A percentile compares a stretch with the other conserved stretches of the same genome.
phyloP scores from a whole-genome alignment of 2,888 invertebrate genomes.

The Notocelia uddmanniana region DNA sequence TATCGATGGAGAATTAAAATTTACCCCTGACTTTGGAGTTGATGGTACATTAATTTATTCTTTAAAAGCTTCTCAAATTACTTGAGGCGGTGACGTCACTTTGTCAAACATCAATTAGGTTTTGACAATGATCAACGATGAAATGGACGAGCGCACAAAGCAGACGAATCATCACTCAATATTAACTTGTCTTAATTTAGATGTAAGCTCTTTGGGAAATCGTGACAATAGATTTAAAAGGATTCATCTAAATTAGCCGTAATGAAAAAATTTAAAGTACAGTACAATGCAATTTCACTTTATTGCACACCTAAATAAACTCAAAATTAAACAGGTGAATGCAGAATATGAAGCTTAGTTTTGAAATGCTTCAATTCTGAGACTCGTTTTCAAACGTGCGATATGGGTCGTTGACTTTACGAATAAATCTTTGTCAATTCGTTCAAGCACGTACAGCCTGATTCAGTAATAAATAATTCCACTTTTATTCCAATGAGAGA shows the following conservation, averaged over 20 bases:
- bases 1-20: conserved; percentile 48
- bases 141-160: conserved; percentile 63
- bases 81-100: conserved; percentile 76
- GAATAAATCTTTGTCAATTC: not conserved
- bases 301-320: too few species aligned
- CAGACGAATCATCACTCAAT: conserved; percentile 56
- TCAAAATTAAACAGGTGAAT: too few species aligned
- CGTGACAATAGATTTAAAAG: conserved; percentile 26
- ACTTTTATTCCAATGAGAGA: conserved; percentile 1
- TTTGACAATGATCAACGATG: conserved; percentile 81
- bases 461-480: conserved; percentile 6
- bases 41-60: conserved; percentile 74
- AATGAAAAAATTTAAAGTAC: not conserved
- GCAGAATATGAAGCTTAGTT: too few species aligned
- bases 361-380: not conserved
- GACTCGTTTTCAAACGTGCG: not conserved
- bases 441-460: not conserved
- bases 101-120: conserved; percentile 81
- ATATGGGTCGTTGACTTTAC: not conserved
- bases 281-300: too few species aligned
- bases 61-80: conserved; percentile 76
- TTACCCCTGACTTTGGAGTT: conserved; percentile 55
- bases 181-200: conserved; percentile 47
- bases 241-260: conserved; percentile 6
- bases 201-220: conserved; percentile 35